Evolutionary conservation across 2,113 vertebrate genomes (phyloP).

Genomic region (Colossoma macropomum): DNA sequence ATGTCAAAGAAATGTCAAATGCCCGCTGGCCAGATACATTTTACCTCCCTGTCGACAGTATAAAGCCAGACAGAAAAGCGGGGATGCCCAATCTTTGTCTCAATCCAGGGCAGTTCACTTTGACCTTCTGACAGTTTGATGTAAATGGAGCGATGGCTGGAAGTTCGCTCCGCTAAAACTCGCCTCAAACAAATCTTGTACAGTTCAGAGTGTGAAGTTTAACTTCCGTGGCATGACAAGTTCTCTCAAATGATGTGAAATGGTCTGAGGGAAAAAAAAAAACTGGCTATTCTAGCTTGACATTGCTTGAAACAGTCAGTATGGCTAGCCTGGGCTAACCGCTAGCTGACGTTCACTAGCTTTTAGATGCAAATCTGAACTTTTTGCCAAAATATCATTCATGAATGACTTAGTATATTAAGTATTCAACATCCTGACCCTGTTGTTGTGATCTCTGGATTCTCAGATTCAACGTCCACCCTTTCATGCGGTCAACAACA

Average conservation of each 20-base stretch:
- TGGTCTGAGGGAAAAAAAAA: neutral
- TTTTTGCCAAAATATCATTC: too few relatives aligned
- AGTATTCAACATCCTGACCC: too few relatives aligned
- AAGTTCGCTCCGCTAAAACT: neutral
- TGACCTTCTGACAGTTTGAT: constrained; percentile 23
- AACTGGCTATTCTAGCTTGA: neutral
- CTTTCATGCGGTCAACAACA: too few relatives aligned
- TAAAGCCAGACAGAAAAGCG: neutral
- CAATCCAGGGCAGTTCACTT: neutral
- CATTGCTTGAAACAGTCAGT: neutral
- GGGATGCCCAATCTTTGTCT: constrained; percentile 25
- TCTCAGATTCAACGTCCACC: too few relatives aligned
- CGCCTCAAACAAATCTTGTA: neutral
- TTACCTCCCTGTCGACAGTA: constrained; percentile 24
- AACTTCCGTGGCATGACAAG: neutral
- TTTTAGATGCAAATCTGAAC: neutral
- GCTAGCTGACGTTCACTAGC: constrained; percentile 5
- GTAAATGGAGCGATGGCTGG: constrained; percentile 1
- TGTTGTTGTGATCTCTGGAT: too few relatives aligned
- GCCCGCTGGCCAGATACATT: constrained; percentile 70
- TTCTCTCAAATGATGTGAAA: neutral
- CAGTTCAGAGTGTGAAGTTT: constrained; percentile 1
- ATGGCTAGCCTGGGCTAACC: too few relatives aligned
- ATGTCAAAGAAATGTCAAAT: constrained; percentile 84
- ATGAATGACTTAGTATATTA: too few relatives aligned